Evolutionary conservation across 1,140 invertebrate species (phyloP), one percentile per base, ranked within the genome.

Genomic region (Neodiprion fabricii): DNA sequence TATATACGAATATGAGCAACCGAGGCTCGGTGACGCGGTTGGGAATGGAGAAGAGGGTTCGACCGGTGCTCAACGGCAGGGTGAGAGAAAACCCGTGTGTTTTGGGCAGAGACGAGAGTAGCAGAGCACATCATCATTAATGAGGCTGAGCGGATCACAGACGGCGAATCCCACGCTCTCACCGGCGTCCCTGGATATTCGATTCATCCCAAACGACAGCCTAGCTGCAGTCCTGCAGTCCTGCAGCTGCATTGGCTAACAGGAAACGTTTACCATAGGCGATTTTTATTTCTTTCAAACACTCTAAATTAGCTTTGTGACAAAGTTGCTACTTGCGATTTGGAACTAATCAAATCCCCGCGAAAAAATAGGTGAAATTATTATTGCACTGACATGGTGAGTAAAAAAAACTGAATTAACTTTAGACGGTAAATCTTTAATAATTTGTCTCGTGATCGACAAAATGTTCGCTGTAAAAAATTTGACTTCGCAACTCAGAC

Each of bases 91-190:
- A 61, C 53, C 53, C 53, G 53, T 61, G 53, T 61, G 53, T 61
- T 61, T 61, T 61, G 53, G 53, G n/a, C 53, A 12, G n/a, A 61
- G 53, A 9, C n/a, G 53, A 61, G 53, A 61, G 53, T 61, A 61
- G 81, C 79, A 79, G 82, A 12, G 82, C 83, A 85, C 84, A 85
- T 85, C 84, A 85, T 85, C 84, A 85, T 85, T 85, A 85, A 85
- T 85, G 84, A 85, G 84, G 81, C 83, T 84, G 83, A 85, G 84
- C 82, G 84, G 84, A 83, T 85, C 83, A 78, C 84, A 85, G 79
- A 82, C 82, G 84, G 79, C 74, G 65, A 79, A 85, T 85, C 84
- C 79, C 84, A 85, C 84, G 84, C 84, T 85, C 84, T 78, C 83
- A 85, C 83, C 84, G 80, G 81, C 82, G 80, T 82, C 80, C 82